Base-by-base conservation (phyloP, 2,113 vertebrate species). In the Odontesthes bonariensis region DNA sequence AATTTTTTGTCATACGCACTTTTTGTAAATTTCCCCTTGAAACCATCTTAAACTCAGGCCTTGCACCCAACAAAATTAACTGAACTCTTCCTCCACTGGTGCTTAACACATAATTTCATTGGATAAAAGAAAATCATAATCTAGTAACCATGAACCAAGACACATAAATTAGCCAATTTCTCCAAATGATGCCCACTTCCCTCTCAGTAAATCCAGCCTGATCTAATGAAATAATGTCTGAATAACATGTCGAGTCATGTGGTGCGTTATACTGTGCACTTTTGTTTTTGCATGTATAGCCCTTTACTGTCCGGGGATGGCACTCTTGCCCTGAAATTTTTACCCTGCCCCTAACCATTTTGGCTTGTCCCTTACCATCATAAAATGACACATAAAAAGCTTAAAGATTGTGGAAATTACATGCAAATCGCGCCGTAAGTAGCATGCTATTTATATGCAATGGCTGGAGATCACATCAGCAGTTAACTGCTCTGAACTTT, bases 401-500 rank as follows among this genome's bases (percentile, higher is more conserved):
- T 3, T 38, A 38, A 23, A 49, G 58, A 49, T 32, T 10, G 27
- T 22, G 33, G 19, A 49, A 58, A 58, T 49, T 27, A 59, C 20
- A 55, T 31, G 52, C 40, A 35, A 68, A 67, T n/a, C 5, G 5
- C 19, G 23, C 23, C 1, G 22, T 13, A 20, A 22, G 64, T 67
- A 23, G 51, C 33, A 19, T 23, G 55, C 55, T 35, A 47, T 59
- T 59, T 70, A 35, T 70, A 59, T 6, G 14, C 31, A 51, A 3
- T 17, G 19, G 42, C 54, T 35, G 40, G 67, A 47, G 31, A 14
- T 58, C 42, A 32, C 22, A 31, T 33, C 12, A 31, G 54, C 20
- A 44, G 12, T 44, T 44, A 49, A 31, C 19, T 42, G 33, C 40
- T 56, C 23, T 56, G 68, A 82, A 84, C 66, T 72, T 86, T 69